These are phyloP conservation scores for Mungos mungo DNA, from an alignment of 2,113 vertebrate genomes.

Conservation along the genomic window DNA sequence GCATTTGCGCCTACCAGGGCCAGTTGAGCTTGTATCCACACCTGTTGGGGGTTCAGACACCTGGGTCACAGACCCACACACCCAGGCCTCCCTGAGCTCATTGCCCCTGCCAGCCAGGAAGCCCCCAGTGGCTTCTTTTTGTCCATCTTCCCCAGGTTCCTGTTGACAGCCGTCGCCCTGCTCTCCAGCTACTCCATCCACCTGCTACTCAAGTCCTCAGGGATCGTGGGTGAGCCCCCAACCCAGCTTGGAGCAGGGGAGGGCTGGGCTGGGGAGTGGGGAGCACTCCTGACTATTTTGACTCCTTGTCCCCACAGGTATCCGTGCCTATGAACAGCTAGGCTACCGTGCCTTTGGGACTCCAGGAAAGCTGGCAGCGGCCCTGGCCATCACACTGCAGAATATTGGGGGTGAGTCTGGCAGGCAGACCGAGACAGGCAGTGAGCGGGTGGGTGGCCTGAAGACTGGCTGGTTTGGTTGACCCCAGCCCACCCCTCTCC, in stretches of 20 bases:
- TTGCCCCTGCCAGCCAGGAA: neutral
- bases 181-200: slow-evolving; percentile 97
- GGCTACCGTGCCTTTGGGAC: slow-evolving; percentile 96
- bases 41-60: neutral
- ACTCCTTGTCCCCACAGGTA: slow-evolving; percentile 83
- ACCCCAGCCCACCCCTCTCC: neutral
- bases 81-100: neutral
- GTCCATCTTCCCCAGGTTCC: slow-evolving; percentile 86
- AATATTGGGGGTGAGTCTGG: slow-evolving; percentile 93
- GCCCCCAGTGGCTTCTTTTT: neutral
- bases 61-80: neutral
- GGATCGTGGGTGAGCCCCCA: slow-evolving; percentile 93
- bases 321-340: slow-evolving; percentile 96
- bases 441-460: accelerated
- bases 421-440: accelerated
- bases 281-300: neutral
- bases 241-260: neutral
- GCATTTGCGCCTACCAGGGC: neutral
- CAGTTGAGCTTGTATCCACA: neutral
- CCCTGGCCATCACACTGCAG: slow-evolving; percentile 95
- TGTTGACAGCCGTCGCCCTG: slow-evolving; percentile 91
- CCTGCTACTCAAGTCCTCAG: slow-evolving; percentile 94
- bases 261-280: neutral
- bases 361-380: slow-evolving; percentile 95
- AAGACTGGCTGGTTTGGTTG: neutral